Percentiles rank a stretch among this genome's conserved stretches.
phyloP scores from a whole-genome alignment of 2,113 vertebrate species.

The Ophthalmolycus amberensis region DNA sequence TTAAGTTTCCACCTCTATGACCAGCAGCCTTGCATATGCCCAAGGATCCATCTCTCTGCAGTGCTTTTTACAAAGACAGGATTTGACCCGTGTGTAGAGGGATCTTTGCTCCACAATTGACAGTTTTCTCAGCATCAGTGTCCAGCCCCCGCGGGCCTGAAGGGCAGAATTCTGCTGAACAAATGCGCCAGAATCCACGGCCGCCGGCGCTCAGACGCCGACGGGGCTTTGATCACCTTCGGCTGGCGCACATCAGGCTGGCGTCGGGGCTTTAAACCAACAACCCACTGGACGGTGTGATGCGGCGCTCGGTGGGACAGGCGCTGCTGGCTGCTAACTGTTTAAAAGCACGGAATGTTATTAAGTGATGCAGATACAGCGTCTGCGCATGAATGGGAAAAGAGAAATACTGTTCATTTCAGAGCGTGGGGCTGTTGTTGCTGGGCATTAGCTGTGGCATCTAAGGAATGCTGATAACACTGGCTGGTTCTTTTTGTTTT shows the following conservation, averaged over 20 bases:
- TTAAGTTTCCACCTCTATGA: slow-evolving; percentile 78
- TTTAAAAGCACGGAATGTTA: slow-evolving; percentile 95
- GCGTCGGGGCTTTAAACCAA: slow-evolving; percentile 95
- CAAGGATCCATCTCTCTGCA: slow-evolving; percentile 73
- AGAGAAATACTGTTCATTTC: slow-evolving; percentile 99
- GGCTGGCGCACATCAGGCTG: slow-evolving; percentile 96
- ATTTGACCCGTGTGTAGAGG: slow-evolving; percentile 80
- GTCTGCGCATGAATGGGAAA: slow-evolving; percentile 88
- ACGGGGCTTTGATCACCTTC: slow-evolving; percentile 94
- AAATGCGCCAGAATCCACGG: slow-evolving; percentile 89
- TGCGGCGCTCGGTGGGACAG: slow-evolving; percentile 63
- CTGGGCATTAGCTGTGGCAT: slow-evolving; percentile 92
- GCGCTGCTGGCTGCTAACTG: slow-evolving; percentile 88
- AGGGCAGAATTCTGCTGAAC: slow-evolving; percentile 87
- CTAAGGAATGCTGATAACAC: slow-evolving; percentile 87
- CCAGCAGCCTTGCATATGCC: slow-evolving; percentile 67
- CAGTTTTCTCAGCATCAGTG: slow-evolving; percentile 91
- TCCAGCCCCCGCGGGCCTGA: slow-evolving; percentile 84
- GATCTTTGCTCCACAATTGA: slow-evolving; percentile 85
- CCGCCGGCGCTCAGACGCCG: slow-evolving; percentile 86
- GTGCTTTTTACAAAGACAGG: slow-evolving; percentile 72
- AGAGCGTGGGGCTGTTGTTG: slow-evolving; percentile 88
- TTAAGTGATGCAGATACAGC: slow-evolving; percentile 92
- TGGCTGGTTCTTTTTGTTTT: slow-evolving; percentile 47
- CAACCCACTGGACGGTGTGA: slow-evolving; percentile 76